Percentiles rank a stretch among this genome's conserved stretches.
phyloP scores from a whole-genome alignment of 2,113 vertebrate species.

The Hylia prasina region DNA sequence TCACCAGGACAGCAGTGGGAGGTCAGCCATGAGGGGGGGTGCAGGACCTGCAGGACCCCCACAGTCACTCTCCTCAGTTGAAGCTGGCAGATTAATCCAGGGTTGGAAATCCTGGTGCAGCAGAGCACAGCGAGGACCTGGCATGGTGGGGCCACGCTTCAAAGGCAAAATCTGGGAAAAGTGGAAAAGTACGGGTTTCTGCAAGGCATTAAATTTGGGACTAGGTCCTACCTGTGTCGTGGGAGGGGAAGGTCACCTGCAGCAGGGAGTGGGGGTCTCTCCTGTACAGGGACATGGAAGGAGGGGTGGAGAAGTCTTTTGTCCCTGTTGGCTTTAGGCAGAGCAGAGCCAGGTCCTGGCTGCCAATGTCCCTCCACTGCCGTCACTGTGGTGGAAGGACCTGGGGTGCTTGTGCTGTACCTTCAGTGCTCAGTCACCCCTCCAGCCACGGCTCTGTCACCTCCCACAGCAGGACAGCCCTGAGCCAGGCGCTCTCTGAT shows the following conservation, averaged over 20 bases:
- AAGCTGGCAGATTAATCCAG: background rate
- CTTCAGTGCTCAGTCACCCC: background rate
- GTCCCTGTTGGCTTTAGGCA: background rate
- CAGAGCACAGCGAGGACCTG: background rate
- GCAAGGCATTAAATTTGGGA: background rate
- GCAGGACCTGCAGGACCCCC: background rate
- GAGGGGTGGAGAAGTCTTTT: background rate
- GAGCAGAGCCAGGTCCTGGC: background rate
- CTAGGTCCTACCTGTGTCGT: background rate
- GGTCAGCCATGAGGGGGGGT: background rate
- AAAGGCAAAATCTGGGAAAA: background rate
- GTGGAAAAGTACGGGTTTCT: background rate
- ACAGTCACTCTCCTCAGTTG: background rate
- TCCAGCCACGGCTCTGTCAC: rapidly evolving
- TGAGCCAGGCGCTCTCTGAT: background rate
- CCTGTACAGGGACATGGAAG: rapidly evolving
- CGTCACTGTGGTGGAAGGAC: rapidly evolving
- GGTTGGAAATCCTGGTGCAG: background rate
- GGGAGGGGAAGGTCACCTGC: background rate
- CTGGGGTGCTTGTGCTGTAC: background rate
- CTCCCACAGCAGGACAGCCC: background rate
- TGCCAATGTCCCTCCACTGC: rapidly evolving
- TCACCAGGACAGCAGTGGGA: background rate
- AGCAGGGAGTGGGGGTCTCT: background rate
- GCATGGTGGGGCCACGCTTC: rapidly evolving